Conservation (phyloP, 2,113 vertebrate species). For the Chunga burmeisteri region DNA sequence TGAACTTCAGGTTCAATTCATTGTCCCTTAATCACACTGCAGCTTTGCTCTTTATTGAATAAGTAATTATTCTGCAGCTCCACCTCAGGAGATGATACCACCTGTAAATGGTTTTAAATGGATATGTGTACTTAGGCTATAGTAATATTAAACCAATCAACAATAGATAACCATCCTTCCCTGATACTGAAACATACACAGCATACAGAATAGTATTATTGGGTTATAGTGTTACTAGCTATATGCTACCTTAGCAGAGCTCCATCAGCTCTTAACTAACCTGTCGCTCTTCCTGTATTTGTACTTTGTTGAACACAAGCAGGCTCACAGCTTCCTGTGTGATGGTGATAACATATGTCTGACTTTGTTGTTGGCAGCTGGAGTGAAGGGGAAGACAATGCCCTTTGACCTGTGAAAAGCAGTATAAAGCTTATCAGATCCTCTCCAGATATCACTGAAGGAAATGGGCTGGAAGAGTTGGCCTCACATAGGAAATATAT, state of each 20-base stretch:
- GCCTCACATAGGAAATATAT: slow-evolving; percentile 73
- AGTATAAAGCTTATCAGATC: slow-evolving; percentile 80
- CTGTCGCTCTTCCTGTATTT: slow-evolving; percentile 80
- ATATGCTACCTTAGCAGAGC: slow-evolving; percentile 23
- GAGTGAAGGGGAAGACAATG: slow-evolving; percentile 70
- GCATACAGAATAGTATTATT: background rate
- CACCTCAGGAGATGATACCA: background rate
- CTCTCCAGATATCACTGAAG: slow-evolving; percentile 77
- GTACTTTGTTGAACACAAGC: slow-evolving; percentile 69
- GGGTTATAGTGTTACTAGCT: background rate
- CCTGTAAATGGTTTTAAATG: background rate
- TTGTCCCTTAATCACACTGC: background rate
- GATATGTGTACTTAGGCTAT: background rate
- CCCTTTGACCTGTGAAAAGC: slow-evolving; percentile 73
- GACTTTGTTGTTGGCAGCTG: slow-evolving; percentile 68
- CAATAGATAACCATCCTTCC: background rate
- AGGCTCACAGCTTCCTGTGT: slow-evolving; percentile 65
- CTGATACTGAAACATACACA: background rate
- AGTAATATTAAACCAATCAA: background rate
- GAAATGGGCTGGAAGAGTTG: slow-evolving; percentile 70
- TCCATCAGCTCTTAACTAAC: slow-evolving; percentile 60
- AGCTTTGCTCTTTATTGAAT: background rate
- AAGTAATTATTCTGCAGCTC: background rate
- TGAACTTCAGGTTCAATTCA: background rate
- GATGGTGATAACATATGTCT: slow-evolving; percentile 68